A percentile compares a stretch with the other conserved stretches of the same genome.
Evolutionary conservation across 2,113 vertebrate species (phyloP).

Genomic region (Thamnaconus septentrionalis): DNA sequence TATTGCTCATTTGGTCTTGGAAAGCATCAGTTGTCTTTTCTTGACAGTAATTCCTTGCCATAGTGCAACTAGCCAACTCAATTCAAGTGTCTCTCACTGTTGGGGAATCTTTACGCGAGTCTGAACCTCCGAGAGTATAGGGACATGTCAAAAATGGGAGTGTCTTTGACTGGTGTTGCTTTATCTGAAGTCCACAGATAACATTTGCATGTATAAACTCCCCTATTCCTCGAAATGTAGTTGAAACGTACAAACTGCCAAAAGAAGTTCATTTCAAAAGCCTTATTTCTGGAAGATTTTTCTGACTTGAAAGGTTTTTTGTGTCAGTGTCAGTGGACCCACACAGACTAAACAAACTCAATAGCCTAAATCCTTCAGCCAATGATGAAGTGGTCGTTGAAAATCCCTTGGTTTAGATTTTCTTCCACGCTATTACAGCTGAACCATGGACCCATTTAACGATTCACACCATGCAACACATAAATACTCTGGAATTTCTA

Average conservation of each 20-base stretch:
- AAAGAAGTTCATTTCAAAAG: constrained; percentile 20
- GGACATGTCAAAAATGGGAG: no score
- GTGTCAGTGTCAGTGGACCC: constrained; percentile 21
- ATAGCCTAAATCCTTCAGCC: constrained; percentile 46
- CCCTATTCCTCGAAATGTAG: constrained; percentile 4
- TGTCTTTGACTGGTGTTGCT: no score
- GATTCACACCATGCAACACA: no score
- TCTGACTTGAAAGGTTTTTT: constrained; percentile 35
- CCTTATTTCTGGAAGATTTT: constrained; percentile 60
- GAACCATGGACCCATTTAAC: no score
- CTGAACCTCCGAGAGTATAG: no score
- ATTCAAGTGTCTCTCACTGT: neutral
- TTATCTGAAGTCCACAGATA: no score
- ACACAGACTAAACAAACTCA: constrained; percentile 53
- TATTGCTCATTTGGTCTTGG: constrained; percentile 20
- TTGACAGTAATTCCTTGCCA: constrained; percentile 34
- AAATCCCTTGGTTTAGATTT: neutral
- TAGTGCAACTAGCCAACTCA: constrained; percentile 10
- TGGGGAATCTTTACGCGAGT: neutral
- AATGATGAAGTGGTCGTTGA: constrained; percentile 25
- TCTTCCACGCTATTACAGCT: no score
- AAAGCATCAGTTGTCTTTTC: constrained; percentile 15
- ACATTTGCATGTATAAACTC: no score
- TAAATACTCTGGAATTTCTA: no score
- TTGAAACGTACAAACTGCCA: constrained; percentile 16